A percentile compares a stretch with the other conserved stretches of the same genome.
Conservation (phyloP, 2,888 invertebrate species). For the Onthophagus sagittarius region DNA sequence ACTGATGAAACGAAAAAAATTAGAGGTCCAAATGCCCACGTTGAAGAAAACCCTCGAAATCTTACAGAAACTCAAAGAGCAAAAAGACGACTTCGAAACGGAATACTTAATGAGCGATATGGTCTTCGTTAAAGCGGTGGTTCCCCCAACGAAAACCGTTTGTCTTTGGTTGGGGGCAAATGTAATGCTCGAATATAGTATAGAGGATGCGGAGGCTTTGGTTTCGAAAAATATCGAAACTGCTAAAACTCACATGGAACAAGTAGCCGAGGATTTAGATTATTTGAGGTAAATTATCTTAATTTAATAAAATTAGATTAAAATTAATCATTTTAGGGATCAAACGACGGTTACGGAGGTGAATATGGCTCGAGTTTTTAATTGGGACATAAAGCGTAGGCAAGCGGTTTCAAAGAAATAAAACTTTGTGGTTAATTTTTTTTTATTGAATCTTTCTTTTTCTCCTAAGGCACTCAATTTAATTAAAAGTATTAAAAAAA, state of each 20-base stretch:
- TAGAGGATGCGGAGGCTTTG: slow-evolving; percentile 85
- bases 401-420: slow-evolving; percentile 55
- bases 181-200: slow-evolving; percentile 94
- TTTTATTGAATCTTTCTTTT: background rate
- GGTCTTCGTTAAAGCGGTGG: slow-evolving; percentile 70
- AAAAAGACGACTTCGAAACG: slow-evolving; percentile 77
- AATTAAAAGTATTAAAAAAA: slow-evolving; percentile 9
- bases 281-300: slow-evolving; percentile 80
- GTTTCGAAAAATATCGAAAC: slow-evolving; percentile 78
- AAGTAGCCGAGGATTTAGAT: slow-evolving; percentile 89
- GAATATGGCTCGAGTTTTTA: slow-evolving; percentile 97
- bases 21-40: slow-evolving; percentile 93
- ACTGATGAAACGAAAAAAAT: slow-evolving; percentile 76
- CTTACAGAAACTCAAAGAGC: slow-evolving; percentile 81
- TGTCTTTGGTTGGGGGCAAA: slow-evolving; percentile 84
- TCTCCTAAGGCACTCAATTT: background rate
- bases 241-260: slow-evolving; percentile 77
- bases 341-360: slow-evolving; percentile 98
- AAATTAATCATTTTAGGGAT: slow-evolving; percentile 76
- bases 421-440: slow-evolving; percentile 31
- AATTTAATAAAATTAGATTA: too few relatives aligned
- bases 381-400: slow-evolving; percentile 94
- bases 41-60: slow-evolving; percentile 86
- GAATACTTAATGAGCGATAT: slow-evolving; percentile 92
- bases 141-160: slow-evolving; percentile 87